Base-by-base conservation (phyloP, 2,888 invertebrate genomes). In the Mimachlamys varia region DNA sequence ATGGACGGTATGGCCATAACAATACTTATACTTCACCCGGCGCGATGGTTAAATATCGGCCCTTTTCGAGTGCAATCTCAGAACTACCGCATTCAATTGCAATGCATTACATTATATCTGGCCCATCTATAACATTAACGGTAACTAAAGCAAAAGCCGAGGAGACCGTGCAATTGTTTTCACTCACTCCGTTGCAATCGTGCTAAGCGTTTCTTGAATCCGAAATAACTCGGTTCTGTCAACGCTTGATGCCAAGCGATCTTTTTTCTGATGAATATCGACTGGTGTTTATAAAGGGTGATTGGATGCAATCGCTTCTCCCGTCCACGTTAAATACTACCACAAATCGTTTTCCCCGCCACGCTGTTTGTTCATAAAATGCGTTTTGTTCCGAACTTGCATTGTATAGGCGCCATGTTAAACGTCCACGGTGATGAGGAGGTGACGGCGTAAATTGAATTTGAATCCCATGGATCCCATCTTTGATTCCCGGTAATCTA, bases 331-430 rank as follows among this genome's bases (percentile, higher is more conserved):
- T 76, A 76, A 76, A 76, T 76, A 76, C 76, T 33, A 33, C 76
- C 76, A 76, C 76, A 76, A 76, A 76, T 76, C 33, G 76, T 76
- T 76, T 76, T 22, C 76, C 76, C 76, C 76, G 76, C 33, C 76
- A 76, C 76, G 76, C 76, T 76, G 76, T 76, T 76, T 76, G 76
- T 76, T 76, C 76, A 76, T 76, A 76, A 76, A 76, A 76, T 76
- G 76, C 33, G 76, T 76, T 76, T 76, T 76, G 76, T 76, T 76
- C 76, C 27, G 33, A 76, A 33, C 76, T 76, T 13, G 76, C 76
- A 76, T 76, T 76, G 76, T 76, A 76, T 13, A 76, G 76, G 33
- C 76, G 76, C 76, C 33, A 76, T 76, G 76, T 76, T 33, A 76
- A 76, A 76, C 76, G 76, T 76, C 76, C 27, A 2, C 33, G 33